Evolutionary conservation across 1,140 invertebrate species (phyloP), one percentile per base, ranked within the genome.

Genomic region (Coelopa frigida): DNA sequence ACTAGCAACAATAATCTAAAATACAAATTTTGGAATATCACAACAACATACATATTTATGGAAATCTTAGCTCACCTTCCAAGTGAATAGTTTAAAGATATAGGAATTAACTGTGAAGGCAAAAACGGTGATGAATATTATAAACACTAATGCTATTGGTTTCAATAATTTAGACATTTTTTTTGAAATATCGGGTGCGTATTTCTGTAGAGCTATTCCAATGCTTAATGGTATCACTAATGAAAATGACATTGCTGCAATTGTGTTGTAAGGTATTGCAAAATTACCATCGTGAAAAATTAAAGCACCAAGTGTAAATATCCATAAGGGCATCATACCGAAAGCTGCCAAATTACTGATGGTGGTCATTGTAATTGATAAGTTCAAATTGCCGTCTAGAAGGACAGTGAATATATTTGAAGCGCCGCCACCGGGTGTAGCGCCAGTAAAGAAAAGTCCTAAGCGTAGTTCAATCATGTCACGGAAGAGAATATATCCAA

Each of bases 391-490:
- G 5, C 89, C 93, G 24, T 81, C 84, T 0, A 97, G 68, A 23
- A 94, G 77, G 47, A 88, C 79, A 1, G 90, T 89, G 90, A 93
- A 96, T 54, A 94, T 91, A 66, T 97, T 97, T n/a, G 90, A 94
- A 10, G 91, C 89, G 2, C 91, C 92, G 2, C 93, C 93, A 23
- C 86, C 91, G 12, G 93, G 93, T 45, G 86, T 82, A 37, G 91
- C 87, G 1, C 91, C 93, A 3, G 88, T 87, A 56, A 93, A 89
- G 72, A 96, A 96, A 59, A 96, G 77, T 0, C 93, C 93, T 51
- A 95, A 72, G 46, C 83, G 81, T 75, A 92, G 76, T 46, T 79
- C 77, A 15, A 81, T 72, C 43, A 76, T 74, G 27, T 81, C 59
- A 2, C 82, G 79, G 66, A 91, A 92, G 8, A 94, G 68, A 12